Base-by-base conservation (phyloP, 2,888 invertebrate species). In the Drosophila algonquin region DNA sequence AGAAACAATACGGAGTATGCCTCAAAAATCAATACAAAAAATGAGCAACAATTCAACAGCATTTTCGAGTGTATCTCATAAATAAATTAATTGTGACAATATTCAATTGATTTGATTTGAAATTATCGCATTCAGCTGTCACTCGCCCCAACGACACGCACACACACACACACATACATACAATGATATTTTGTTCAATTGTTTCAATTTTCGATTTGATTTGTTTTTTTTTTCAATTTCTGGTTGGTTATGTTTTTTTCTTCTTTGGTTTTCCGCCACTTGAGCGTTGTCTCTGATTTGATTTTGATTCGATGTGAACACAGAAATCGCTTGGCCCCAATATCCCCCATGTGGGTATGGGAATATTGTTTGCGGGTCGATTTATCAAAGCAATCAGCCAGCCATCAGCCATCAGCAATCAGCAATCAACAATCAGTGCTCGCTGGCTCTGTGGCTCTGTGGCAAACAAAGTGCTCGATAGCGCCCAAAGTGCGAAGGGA, bases 41-140 rank as follows among this genome's bases (percentile, higher is more conserved):
- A 52, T 45, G 51, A 46, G 71, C 24, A 64, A 65, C 56, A 58
- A 52, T 51, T 69, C n/a, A 48, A 32, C 30, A 50, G 32, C 53
- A 45, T 60, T 52, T 69, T 68, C 72, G 75, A 67, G 74, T 73
- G 78, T 81, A 79, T 87, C 86, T 88, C 75, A 80, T 83, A 89
- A 85, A 89, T 87, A 87, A 91, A 91, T 90, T 90, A 90, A 90
- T 90, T 89, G 90, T 89, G 91, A 90, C 89, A 90, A 90, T 85
- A 84, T 81, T 83, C 90, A 90, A 90, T 91, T 90, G 89, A 90
- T 83, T 87, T 81, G 87, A 90, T 86, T 86, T 77, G 63, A 87
- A 86, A 81, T 89, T 87, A 86, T 86, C 89, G 85, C 89, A 84
- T 76, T 80, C 85, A 80, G 72, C 89, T 86, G 85, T 86, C 85